Percentiles rank a stretch among this genome's conserved stretches.
Conservation (phyloP, 2,113 vertebrate genomes). For the Oreocharis arfaki region DNA sequence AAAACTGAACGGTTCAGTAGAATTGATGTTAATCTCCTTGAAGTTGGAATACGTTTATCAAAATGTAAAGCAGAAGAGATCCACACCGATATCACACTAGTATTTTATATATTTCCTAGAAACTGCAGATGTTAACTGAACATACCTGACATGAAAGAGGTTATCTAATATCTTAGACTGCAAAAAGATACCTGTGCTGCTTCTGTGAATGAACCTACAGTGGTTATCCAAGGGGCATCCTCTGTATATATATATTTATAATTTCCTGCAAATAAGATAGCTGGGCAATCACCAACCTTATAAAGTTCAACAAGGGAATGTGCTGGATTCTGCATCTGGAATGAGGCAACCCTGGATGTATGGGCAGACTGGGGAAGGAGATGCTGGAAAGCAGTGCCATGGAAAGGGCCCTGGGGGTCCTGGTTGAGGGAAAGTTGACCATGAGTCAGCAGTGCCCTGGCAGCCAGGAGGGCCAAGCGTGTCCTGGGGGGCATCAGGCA, state of each 20-base stretch:
- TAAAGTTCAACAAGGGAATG: not conserved
- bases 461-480: not conserved
- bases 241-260: not conserved
- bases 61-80: not conserved
- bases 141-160: not conserved
- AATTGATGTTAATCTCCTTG: not conserved
- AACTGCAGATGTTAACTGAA: not conserved
- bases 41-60: not conserved
- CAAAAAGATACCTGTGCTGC: not conserved
- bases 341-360: not conserved
- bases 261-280: not conserved
- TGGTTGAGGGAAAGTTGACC: accelerated
- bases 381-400: too few species aligned
- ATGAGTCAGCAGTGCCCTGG: not conserved
- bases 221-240: not conserved
- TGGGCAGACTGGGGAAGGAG: not conserved
- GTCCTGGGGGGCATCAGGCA: not conserved
- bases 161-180: not conserved
- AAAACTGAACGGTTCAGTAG: not conserved
- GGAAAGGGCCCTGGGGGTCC: not conserved
- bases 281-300: not conserved
- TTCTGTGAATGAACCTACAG: not conserved
- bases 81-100: not conserved
- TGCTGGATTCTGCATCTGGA: accelerated
- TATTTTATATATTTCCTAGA: not conserved